Evolutionary conservation across 1,140 invertebrate species (phyloP).

Genomic region (Dysdera silvatica): DNA sequence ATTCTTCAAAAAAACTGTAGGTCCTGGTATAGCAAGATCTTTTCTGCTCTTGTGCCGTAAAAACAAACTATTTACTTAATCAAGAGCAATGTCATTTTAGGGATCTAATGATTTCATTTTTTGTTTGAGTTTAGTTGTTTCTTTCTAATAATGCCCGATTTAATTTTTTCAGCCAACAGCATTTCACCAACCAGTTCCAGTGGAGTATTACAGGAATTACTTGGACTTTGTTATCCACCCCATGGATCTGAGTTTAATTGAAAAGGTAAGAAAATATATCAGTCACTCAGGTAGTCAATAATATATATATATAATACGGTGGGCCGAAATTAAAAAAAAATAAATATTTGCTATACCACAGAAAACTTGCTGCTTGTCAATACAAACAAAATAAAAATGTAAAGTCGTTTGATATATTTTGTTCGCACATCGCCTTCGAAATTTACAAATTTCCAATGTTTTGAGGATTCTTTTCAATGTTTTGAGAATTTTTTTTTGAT

Average conservation of each 20-base stretch:
- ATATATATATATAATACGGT: too few species aligned
- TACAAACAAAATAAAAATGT: too few species aligned
- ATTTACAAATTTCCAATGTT: not conserved
- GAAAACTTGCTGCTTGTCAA: too few species aligned
- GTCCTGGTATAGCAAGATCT: too few species aligned
- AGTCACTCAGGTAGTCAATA: not conserved
- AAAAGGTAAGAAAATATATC: slow-evolving; percentile 43
- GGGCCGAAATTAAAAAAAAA: too few species aligned
- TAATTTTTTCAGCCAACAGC: slow-evolving; percentile 36
- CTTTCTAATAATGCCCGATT: not conserved
- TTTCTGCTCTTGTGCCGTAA: too few species aligned
- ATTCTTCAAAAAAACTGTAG: too few species aligned
- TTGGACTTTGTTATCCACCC: slow-evolving; percentile 71
- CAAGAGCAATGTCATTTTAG: too few species aligned
- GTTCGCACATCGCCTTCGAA: not conserved
- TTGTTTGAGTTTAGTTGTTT: not conserved
- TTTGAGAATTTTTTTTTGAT: slow-evolving; percentile 5
- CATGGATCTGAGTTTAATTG: slow-evolving; percentile 68
- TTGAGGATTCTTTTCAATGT: slow-evolving; percentile 18
- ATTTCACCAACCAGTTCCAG: slow-evolving; percentile 65
- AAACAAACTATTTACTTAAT: too few species aligned
- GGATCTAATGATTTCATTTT: not conserved
- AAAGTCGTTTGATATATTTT: not conserved
- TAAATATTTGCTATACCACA: too few species aligned
- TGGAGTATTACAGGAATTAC: slow-evolving; percentile 60